Evolutionary conservation across 92 coral and sea anemone species (phyloP).

Genomic region (Porites divaricata): DNA sequence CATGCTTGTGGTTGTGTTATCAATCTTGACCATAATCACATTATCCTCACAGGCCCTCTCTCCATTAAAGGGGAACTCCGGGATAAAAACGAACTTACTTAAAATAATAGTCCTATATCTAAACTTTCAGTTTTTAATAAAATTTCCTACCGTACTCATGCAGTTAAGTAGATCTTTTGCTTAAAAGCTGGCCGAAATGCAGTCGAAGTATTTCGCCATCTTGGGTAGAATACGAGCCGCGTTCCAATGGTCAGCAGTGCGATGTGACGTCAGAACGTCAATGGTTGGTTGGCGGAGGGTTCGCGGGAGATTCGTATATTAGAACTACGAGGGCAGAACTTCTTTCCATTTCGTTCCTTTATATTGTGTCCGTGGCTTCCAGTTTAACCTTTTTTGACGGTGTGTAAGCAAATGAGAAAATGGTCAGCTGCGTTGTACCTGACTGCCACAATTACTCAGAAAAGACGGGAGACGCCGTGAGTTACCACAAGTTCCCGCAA

Average conservation of each 20-base stretch:
- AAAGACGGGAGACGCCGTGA: conserved; percentile 5
- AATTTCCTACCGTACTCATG: too few relatives aligned
- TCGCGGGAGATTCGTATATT: background rate
- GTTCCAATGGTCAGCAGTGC: background rate
- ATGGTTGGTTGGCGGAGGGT: background rate
- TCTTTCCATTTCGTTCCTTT: too few relatives aligned
- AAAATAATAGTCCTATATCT: too few relatives aligned
- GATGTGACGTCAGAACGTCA: background rate
- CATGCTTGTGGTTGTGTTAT: too few relatives aligned
- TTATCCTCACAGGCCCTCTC: too few relatives aligned
- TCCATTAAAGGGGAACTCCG: too few relatives aligned
- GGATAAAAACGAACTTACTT: too few relatives aligned
- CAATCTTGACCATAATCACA: too few relatives aligned
- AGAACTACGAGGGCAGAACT: background rate
- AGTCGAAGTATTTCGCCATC: background rate
- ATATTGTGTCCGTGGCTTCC: too few relatives aligned
- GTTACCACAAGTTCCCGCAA: conserved; percentile 27
- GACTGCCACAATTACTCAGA: conserved; percentile 24
- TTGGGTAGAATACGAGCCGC: conserved; percentile 8
- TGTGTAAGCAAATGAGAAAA: background rate
- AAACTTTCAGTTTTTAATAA: too few relatives aligned
- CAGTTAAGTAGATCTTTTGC: background rate
- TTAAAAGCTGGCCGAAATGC: background rate
- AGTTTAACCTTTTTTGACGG: too few relatives aligned
- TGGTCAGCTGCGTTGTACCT: conserved; percentile 9